A percentile compares a stretch with the other conserved stretches of the same genome.
phyloP scores from a whole-genome alignment of 92 coral and sea anemone genomes.

The Desmophyllum pertusum region DNA sequence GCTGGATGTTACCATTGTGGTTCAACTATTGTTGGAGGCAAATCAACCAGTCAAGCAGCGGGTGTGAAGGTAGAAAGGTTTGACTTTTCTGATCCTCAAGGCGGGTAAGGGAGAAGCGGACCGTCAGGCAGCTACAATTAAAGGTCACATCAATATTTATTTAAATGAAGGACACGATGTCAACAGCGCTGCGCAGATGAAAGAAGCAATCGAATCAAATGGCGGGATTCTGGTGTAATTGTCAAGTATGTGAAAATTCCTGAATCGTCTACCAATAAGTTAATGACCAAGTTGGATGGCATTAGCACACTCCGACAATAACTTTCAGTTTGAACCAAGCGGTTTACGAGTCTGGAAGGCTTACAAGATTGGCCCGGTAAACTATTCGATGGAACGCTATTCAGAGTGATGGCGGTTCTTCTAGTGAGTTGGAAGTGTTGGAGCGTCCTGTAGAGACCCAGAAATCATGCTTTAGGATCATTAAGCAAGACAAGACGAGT shows the following conservation, averaged over 20 bases:
- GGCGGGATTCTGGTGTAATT: conserved; percentile 39
- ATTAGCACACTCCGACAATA: conserved; percentile 43
- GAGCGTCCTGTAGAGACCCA: conserved; percentile 19
- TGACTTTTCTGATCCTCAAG: conserved; percentile 51
- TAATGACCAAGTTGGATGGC: conserved; percentile 45
- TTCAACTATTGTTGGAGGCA: conserved; percentile 24
- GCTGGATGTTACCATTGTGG: conserved; percentile 55
- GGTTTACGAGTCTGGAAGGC: conserved; percentile 35
- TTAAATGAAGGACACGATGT: conserved; percentile 45
- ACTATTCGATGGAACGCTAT: conserved; percentile 14
- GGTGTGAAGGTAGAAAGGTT: conserved; percentile 40
- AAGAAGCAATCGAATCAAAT: conserved; percentile 41
- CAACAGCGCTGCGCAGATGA: conserved; percentile 20
- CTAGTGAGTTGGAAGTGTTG: conserved; percentile 9
- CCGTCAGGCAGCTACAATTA: conserved; percentile 41
- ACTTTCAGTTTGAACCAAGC: conserved; percentile 30
- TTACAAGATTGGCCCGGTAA: conserved; percentile 32
- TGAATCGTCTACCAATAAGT: conserved; percentile 10
- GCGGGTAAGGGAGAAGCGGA: conserved; percentile 45
- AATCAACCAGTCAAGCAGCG: background rate
- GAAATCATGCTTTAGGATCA: conserved; percentile 14
- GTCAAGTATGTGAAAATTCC: conserved; percentile 34
- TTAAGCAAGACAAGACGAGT: conserved; percentile 16
- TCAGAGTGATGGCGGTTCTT: conserved; percentile 19
- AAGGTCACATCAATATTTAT: conserved; percentile 30